phyloP scores from a whole-genome alignment of 2,797 vertebrate genomes.

The Dallia pectoralis region DNA sequence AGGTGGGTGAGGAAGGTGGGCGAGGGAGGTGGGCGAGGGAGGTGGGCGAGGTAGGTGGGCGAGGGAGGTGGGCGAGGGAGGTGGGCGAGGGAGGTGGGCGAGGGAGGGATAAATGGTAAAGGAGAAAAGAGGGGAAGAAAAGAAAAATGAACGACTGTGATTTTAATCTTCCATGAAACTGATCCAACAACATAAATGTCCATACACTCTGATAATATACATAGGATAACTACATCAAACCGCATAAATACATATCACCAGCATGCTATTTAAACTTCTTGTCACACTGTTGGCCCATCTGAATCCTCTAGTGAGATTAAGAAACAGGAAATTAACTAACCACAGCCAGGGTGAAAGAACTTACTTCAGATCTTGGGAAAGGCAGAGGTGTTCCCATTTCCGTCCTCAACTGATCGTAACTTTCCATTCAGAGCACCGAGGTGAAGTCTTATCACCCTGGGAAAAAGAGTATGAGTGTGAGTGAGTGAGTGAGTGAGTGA shows the following conservation, averaged over 20 bases:
- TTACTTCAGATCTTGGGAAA: slow-evolving; percentile 46
- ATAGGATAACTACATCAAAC: slow-evolving; percentile 1
- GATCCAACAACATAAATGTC: background rate
- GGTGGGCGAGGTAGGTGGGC: background rate
- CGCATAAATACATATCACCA: background rate
- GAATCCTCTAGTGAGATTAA: slow-evolving; percentile 1
- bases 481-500: slow-evolving; percentile 19
- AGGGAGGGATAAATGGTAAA: slow-evolving; percentile 4
- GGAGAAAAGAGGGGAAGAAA: slow-evolving; percentile 19
- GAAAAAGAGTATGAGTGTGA: slow-evolving; percentile 30
- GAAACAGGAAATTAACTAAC: slow-evolving; percentile 23
- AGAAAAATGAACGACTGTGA: background rate
- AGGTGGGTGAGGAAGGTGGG: background rate
- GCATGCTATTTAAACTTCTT: slow-evolving; percentile 8
- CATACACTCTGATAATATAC: background rate
- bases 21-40: background rate
- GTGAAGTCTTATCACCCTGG: slow-evolving; percentile 48
- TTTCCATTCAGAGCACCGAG: slow-evolving; percentile 26
- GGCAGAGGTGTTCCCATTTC: slow-evolving; percentile 49
- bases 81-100: background rate
- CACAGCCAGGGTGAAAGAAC: slow-evolving; percentile 2
- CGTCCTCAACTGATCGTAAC: slow-evolving; percentile 21
- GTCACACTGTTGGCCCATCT: slow-evolving; percentile 7
- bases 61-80: background rate
- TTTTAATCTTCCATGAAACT: background rate